phyloP scores from a whole-genome alignment of 2,797 vertebrate species.

The Selene dorsalis region DNA sequence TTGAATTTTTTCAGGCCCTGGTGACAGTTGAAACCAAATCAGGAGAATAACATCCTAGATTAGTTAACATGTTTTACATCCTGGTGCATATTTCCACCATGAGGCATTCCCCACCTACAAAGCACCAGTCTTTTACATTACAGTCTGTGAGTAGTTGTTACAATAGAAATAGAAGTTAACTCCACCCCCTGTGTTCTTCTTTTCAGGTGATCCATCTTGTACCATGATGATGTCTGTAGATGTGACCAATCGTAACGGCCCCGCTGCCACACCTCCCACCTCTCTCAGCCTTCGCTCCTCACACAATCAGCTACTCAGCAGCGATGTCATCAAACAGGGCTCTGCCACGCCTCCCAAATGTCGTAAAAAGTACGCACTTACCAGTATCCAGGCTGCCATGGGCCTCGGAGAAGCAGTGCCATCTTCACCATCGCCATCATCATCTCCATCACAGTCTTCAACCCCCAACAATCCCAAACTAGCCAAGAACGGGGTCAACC shows the following conservation, averaged over 20 bases:
- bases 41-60: neutral
- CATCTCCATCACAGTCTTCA: conserved; percentile 74
- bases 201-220: conserved; percentile 78
- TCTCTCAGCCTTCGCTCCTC: conserved; percentile 94
- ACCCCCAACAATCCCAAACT: conserved; percentile 92
- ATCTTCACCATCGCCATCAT: conserved; percentile 79
- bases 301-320: conserved; percentile 93
- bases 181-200: neutral
- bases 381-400: conserved; percentile 96
- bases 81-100: neutral
- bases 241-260: conserved; percentile 89
- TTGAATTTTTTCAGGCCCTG: too few species aligned
- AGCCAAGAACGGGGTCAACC: conserved; percentile 96
- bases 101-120: too few species aligned
- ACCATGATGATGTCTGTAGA: conserved; percentile 90
- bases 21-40: neutral
- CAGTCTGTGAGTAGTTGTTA: neutral
- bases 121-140: neutral
- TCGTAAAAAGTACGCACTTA: conserved; percentile 96
- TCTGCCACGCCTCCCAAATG: conserved; percentile 94
- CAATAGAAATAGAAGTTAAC: neutral
- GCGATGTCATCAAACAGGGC: conserved; percentile 90
- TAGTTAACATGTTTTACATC: neutral
- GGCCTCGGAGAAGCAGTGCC: conserved; percentile 87
- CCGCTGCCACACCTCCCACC: conserved; percentile 89